Evolutionary conservation across 2,113 vertebrate species (phyloP).

Genomic region (Scolopax mira): DNA sequence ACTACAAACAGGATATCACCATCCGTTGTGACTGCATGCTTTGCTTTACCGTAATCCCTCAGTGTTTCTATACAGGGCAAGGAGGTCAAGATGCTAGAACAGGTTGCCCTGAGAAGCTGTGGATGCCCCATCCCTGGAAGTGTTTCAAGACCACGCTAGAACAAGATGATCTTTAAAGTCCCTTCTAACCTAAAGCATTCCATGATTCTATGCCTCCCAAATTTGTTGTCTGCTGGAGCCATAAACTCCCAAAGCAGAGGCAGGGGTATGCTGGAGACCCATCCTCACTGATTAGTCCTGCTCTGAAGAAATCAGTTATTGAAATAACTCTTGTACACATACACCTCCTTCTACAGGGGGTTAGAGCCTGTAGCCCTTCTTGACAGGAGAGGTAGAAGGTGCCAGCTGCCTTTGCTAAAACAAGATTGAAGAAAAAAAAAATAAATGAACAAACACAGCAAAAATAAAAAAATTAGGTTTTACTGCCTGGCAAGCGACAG

Average conservation of each 20-base stretch:
- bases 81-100: background rate
- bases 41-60: background rate
- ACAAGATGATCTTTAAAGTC: background rate
- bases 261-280: background rate
- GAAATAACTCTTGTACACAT: background rate
- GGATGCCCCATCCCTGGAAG: background rate
- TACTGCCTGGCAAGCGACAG: background rate
- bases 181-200: background rate
- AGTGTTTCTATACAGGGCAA: background rate
- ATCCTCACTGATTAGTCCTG: background rate
- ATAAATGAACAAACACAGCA: background rate
- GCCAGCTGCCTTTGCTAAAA: background rate
- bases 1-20: accelerated
- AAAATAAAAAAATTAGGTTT: background rate
- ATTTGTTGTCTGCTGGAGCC: background rate
- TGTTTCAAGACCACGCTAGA: background rate
- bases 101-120: background rate
- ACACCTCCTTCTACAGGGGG: background rate
- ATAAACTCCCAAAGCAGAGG: background rate
- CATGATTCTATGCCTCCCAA: background rate
- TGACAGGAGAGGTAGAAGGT: background rate
- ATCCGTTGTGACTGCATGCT: background rate
- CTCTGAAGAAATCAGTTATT: background rate
- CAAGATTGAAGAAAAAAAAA: background rate
- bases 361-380: background rate